Base-by-base conservation (phyloP, 2,888 invertebrate species). In the Dicycla oo region DNA sequence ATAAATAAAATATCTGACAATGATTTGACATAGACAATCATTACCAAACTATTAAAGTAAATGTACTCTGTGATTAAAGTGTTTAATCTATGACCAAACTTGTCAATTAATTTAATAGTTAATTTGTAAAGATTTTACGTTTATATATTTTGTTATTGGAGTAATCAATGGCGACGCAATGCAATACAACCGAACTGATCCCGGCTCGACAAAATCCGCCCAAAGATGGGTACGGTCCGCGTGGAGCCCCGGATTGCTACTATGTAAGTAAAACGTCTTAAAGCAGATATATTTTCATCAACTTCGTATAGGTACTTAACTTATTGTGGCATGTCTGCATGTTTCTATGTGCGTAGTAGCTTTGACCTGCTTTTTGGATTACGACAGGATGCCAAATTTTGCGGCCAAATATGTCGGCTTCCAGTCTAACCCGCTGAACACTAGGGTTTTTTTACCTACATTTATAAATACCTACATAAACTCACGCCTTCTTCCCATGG, bases 191-290 rank as follows among this genome's bases (percentile, higher is more conserved):
- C 57, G 82, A 77, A 6, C 75, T 74, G 20, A 34, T 23, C 0
- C 84, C 86, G 0, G 82, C 81, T 0, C 81, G 89, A 3, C 89
- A 89, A 63, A 91, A 88, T 58, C 83, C 91, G 40, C 94, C 95
- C 0, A 93, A 93, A 79, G 95, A 95, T 66, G 95, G 95, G 0
- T 84, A 85, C 0, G 95, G 95, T 0, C 95, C 95, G 0, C 88
- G 94, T 26, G 95, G 95, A 75, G 0, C 93, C 92, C 0, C 51
- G 1, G 95, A 95, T 26, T 93, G 93, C 71, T 95, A 95, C 57
- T 94, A 95, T 81, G 95, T 84, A 69, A 75, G 75, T 56, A 26
- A 26, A 49, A 49, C 1, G 3, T 10, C 30, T n/a, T n/a, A 10
- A 15, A 26, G 26, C 20, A 8, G 7, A 47, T 38, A 38, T 38